Evolutionary conservation across 2,888 invertebrate species (phyloP), one percentile per base, ranked within the genome.

Genomic region (Acanthoscelides obtectus): DNA sequence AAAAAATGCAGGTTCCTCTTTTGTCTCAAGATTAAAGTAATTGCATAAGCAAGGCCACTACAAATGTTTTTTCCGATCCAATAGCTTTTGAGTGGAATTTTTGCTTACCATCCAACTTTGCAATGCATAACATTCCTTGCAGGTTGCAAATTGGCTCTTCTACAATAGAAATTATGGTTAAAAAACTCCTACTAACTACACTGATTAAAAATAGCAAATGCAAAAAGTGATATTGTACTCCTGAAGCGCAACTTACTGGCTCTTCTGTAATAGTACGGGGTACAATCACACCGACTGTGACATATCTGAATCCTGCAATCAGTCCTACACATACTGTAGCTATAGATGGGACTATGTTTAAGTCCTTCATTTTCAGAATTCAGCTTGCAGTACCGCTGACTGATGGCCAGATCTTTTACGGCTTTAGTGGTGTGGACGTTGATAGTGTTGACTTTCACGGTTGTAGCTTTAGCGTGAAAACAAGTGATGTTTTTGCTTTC

Each of bases 221-320:
- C n/a, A n/a, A n/a, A n/a, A n/a, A n/a, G n/a, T n/a, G n/a, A n/a
- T n/a, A n/a, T n/a, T n/a, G n/a, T n/a, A n/a, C n/a, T n/a, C n/a
- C n/a, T n/a, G n/a, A n/a, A n/a, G n/a, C n/a, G n/a, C n/a, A n/a
- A 72, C 71, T 77, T 75, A 82, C 83, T 74, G 22, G 75, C 20
- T 21, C 78, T 77, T 67, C 81, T 76, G 74, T 85, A 85, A 74
- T 84, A 85, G 76, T 83, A 83, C 2, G 86, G 85, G 0, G 81
- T 78, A 74, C 86, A 86, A 2, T 80, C 78, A 74, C 86, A 86
- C 20, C 81, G 78, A 64, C 79, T 74, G n/a, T 80, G 66, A 25
- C 81, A 79, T 20, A 84, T 74, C 17, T 78, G 74, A 74, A 84
- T 83, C 12, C 85, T 77, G 71, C 85, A 86, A 72, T 84, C 82